phyloP scores from a whole-genome alignment of 2,888 invertebrate genomes.

The Priocnemis perturbator region DNA sequence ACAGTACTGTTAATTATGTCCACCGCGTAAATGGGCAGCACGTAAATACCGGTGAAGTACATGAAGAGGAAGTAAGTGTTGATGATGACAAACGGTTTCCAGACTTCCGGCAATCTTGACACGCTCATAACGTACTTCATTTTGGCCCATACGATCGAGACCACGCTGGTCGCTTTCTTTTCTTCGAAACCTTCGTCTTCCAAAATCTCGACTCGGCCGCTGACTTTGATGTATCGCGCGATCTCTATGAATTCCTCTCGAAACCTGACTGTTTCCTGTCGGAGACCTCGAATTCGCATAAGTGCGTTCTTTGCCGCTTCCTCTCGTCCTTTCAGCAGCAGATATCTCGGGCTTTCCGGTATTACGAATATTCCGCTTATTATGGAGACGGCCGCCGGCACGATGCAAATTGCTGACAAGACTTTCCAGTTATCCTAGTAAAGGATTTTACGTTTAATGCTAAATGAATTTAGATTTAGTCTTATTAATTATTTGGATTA shows the following conservation, averaged over 20 bases:
- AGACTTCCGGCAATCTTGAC: constrained; percentile 46
- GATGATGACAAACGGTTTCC: constrained; percentile 54
- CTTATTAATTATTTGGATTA: too few species aligned
- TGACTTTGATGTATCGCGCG: constrained; percentile 35
- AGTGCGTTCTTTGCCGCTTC: constrained; percentile 73
- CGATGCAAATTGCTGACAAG: constrained; percentile 66
- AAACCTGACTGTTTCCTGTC: constrained; percentile 43
- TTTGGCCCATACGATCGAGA: background rate
- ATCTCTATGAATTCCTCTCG: constrained; percentile 48
- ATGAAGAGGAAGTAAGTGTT: constrained; percentile 49
- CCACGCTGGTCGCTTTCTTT: background rate
- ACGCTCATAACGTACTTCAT: constrained; percentile 25
- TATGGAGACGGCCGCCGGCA: constrained; percentile 73
- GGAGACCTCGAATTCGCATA: constrained; percentile 68
- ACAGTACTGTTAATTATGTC: constrained; percentile 44
- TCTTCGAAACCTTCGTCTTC: background rate
- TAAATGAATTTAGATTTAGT: constrained; percentile 6
- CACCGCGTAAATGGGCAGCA: constrained; percentile 49
- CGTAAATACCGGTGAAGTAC: constrained; percentile 55
- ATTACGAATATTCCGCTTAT: constrained; percentile 69
- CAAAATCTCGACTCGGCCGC: background rate
- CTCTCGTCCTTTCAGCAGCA: constrained; percentile 72
- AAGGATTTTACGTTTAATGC: constrained; percentile 1
- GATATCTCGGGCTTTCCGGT: constrained; percentile 77
- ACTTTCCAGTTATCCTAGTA: constrained; percentile 71